Evolutionary conservation across 2,888 invertebrate genomes (phyloP), one percentile per base, ranked within the genome.

Genomic region (Diarsia brunnea): DNA sequence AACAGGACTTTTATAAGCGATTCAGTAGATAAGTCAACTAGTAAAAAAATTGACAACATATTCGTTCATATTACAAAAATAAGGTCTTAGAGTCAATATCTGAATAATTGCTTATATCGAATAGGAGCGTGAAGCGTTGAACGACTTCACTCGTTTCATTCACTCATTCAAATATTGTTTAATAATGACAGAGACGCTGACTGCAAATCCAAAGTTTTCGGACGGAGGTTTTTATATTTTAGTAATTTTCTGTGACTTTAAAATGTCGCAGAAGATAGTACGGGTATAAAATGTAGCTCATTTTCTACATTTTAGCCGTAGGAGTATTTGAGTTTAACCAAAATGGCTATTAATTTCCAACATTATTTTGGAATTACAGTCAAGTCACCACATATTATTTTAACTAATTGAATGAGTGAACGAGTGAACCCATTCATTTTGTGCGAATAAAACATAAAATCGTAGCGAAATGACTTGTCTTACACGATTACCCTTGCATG

Each of bases 401-500:
- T 43, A 19, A 24, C 21, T 4, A 49, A 68, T 14, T 49, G 63
- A 68, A 60, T 49, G 68, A 84, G 19, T 55, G 75, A 82, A 85
- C 74, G 87, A 89, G 88, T 85, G 82, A 86, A 77, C n/a, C 21
- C 60, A 24, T 78, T 75, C 53, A 45, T 43, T 71, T 80, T 84
- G 78, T 86, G 82, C 82, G 73, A 82, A 83, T 85, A 75, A 81
- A 84, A 85, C 76, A 78, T 79, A 83, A 78, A 64, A 73, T 65
- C 55, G 58, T 78, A 82, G 81, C 81, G 68, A 81, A 74, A 86
- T 84, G 87, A 87, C 81, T 84, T 83, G 69, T 84, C 84, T 83
- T 84, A 84, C 53, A 82, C 81, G 75, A 84, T 84, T 86, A 88
- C 89, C 88, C 88, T 87, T 80, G 79, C 74, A 78, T 84, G 84